Base-by-base conservation (phyloP, 2,113 vertebrate species). In the Nasalis larvatus region DNA sequence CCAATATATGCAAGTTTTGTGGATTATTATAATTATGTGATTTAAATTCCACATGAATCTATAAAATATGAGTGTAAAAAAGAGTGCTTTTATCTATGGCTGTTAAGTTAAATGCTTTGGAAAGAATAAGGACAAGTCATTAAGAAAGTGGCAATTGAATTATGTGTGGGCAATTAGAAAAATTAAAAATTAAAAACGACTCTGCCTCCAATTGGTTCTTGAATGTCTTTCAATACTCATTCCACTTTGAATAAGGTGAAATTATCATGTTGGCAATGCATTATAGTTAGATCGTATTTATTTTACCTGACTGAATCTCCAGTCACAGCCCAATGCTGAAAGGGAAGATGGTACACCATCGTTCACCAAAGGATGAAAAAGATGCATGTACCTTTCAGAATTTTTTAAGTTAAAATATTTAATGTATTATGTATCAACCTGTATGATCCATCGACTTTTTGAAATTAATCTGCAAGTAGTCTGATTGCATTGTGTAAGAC, bases 381-480 rank as follows among this genome's bases (percentile, higher is more conserved):
- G 27, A 80, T 74, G 6, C 13, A 13, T 3, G 3, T 20, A 35
- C 4, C 27, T 87, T 68, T 45, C 66, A 17, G 49, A 69, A 2
- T n/a, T 45, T 60, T 81, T 78, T 60, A 93, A 49, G 27, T 78
- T 78, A 74, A 86, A 91, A 91, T 54, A 90, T 71, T 90, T 82
- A 56, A 91, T 68, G 25, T 84, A 16, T 58, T 47, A 23, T 45
- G 7, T 49, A 23, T 89, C 37, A 45, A 45, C 66, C 73, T 77
- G 93, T 42, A 78, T 83, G 4, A 60, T 69, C 14, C 1, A 73
- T 74, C 77, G 49, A 40, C 30, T 77, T 85, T 92, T 56, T 25
- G 76, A 89, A 96, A 66, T 47, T 60, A 60, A 23, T 17, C 8
- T 83, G 21, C 49, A 20, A 32, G 37, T 47, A 78, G 35, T 66